These are phyloP conservation scores for Ruditapes philippinarum DNA, from an alignment of 1,140 invertebrate genomes.

Conservation along the genomic window DNA sequence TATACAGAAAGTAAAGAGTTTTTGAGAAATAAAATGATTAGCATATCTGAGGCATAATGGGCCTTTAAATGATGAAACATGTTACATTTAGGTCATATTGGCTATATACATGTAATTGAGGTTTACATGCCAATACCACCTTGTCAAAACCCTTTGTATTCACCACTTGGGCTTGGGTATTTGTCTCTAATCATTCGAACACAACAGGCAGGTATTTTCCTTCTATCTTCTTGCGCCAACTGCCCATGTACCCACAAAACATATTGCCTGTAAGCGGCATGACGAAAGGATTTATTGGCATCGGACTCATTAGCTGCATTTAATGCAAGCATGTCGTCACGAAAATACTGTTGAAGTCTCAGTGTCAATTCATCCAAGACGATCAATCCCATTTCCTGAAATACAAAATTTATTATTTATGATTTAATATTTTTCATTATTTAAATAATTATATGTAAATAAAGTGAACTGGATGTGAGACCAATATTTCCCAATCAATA, in stretches of 20 bases:
- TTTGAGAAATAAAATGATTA: no score
- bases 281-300: neutral
- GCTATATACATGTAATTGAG: no score
- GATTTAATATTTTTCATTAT: no score
- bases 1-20: no score
- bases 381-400: slow-evolving; percentile 12
- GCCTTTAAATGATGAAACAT: no score
- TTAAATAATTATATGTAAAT: no score
- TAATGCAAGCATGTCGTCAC: neutral
- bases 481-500: no score
- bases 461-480: no score
- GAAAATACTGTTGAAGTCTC: neutral
- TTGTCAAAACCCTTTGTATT: slow-evolving; percentile 7
- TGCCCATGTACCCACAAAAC: slow-evolving; percentile 15
- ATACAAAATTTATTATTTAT: neutral
- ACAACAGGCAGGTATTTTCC: slow-evolving; percentile 34
- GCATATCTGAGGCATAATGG: no score
- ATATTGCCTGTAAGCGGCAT: slow-evolving; percentile 43
- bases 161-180: neutral
- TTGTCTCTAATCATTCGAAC: slow-evolving; percentile 6
- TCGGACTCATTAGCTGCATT: neutral
- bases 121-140: slow-evolving; percentile 6
- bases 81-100: no score
- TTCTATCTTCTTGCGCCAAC: slow-evolving; percentile 1
- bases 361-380: neutral